Evolutionary conservation across 1,140 invertebrate species (phyloP).

Genomic region (Plectus sambesii): DNA sequence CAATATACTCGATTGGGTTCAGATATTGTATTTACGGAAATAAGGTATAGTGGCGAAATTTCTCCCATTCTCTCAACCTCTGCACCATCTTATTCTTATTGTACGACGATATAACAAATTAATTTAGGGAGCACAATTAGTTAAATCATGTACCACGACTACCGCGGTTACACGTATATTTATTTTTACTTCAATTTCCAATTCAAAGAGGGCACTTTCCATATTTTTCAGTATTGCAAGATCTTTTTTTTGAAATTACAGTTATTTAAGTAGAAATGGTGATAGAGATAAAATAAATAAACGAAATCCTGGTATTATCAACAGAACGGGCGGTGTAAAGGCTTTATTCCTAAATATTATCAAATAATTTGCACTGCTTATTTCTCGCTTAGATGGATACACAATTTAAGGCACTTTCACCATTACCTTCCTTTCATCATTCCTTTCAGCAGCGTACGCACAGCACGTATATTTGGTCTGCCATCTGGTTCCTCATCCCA

Average conservation of each 20-base stretch:
- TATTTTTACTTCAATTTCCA: too few species aligned
- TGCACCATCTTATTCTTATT: too few species aligned
- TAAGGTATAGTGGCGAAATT: too few species aligned
- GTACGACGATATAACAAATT: too few species aligned
- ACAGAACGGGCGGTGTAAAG: constrained; percentile 32
- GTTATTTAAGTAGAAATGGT: constrained; percentile 50
- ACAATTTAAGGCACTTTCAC: background rate
- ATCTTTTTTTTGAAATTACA: too few species aligned
- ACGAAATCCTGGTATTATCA: constrained; percentile 15
- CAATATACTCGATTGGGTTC: constrained; percentile 21
- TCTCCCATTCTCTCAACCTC: too few species aligned
- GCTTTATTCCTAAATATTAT: constrained; percentile 5
- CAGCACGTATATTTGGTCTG: constrained; percentile 21
- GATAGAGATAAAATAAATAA: constrained; percentile 43
- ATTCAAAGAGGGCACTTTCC: too few species aligned
- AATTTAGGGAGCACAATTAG: too few species aligned
- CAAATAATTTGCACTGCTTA: constrained; percentile 2
- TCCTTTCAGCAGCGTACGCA: constrained; percentile 18
- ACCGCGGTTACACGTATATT: too few species aligned
- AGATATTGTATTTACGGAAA: constrained; percentile 11
- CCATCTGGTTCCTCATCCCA: constrained; percentile 29
- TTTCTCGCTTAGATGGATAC: constrained; percentile 2
- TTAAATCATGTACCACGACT: too few species aligned
- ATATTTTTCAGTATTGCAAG: too few species aligned
- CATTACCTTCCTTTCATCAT: constrained; percentile 17